phyloP scores from a whole-genome alignment of 2,797 vertebrate genomes.

The Podarcis siculus region DNA sequence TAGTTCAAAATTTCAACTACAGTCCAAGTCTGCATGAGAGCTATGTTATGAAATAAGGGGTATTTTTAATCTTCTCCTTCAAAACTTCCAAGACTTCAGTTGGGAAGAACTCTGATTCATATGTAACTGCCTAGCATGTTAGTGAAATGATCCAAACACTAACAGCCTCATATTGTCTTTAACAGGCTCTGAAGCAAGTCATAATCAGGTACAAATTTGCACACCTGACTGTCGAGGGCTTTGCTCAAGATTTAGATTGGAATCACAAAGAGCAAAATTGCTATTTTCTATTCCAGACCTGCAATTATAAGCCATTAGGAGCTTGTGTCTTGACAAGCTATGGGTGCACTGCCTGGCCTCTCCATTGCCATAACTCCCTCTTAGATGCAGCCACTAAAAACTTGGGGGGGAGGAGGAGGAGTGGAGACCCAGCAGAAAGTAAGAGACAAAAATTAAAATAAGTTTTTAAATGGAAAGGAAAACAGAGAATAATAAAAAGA shows the following conservation, averaged over 20 bases:
- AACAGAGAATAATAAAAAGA: background rate
- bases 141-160: background rate
- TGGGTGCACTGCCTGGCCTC: background rate
- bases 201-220: background rate
- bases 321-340: background rate
- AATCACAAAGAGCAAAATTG: background rate
- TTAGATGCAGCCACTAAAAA: background rate
- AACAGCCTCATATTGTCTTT: background rate
- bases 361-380: background rate
- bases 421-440: background rate
- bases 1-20: background rate
- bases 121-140: background rate
- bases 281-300: slow-evolving; percentile 9
- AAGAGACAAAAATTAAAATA: background rate
- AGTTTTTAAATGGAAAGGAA: background rate
- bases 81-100: background rate
- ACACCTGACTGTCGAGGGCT: background rate
- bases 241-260: slow-evolving; percentile 6
- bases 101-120: background rate
- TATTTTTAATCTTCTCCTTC: background rate
- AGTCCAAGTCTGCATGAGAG: background rate
- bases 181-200: background rate
- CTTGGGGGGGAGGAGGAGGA: background rate
- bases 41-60: background rate
- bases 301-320: slow-evolving; percentile 9